Percentiles rank a stretch among this genome's conserved stretches.
Evolutionary conservation across 2,113 vertebrate species (phyloP).

Genomic region (Syrmaticus mikado): DNA sequence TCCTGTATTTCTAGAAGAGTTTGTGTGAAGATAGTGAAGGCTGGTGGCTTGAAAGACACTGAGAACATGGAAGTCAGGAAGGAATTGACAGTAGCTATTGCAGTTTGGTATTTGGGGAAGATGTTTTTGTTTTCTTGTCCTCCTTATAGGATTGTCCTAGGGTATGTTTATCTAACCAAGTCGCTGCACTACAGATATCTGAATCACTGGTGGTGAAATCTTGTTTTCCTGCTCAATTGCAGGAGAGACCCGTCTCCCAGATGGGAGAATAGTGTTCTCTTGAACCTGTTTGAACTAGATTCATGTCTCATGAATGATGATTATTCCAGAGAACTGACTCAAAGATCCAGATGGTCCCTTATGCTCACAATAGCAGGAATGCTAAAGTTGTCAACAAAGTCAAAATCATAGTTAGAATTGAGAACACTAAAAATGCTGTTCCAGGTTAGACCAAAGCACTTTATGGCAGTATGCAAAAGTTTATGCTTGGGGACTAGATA

Average conservation of each 20-base stretch:
- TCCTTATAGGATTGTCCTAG: background rate
- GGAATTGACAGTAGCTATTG: background rate
- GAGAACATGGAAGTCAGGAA: background rate
- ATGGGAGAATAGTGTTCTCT: background rate
- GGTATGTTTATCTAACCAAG: background rate
- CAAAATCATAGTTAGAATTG: background rate
- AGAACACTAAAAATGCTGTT: background rate
- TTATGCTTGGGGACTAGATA: background rate
- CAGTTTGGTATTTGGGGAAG: background rate
- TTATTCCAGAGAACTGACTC: background rate
- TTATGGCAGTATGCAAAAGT: background rate
- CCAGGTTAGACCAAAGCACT: background rate
- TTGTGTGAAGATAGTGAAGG: background rate
- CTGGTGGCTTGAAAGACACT: background rate
- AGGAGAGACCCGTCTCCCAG: background rate
- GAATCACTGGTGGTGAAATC: background rate
- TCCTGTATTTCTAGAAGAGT: background rate
- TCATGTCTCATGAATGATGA: background rate
- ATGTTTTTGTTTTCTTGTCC: background rate
- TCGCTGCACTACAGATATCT: background rate
- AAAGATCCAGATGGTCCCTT: background rate
- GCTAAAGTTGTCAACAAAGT: background rate
- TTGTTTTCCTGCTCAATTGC: background rate
- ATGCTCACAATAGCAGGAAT: fast-evolving
- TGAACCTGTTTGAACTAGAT: background rate